Conservation (phyloP, 2,797 vertebrate species). For the Pseudotriccus pelzelni region DNA sequence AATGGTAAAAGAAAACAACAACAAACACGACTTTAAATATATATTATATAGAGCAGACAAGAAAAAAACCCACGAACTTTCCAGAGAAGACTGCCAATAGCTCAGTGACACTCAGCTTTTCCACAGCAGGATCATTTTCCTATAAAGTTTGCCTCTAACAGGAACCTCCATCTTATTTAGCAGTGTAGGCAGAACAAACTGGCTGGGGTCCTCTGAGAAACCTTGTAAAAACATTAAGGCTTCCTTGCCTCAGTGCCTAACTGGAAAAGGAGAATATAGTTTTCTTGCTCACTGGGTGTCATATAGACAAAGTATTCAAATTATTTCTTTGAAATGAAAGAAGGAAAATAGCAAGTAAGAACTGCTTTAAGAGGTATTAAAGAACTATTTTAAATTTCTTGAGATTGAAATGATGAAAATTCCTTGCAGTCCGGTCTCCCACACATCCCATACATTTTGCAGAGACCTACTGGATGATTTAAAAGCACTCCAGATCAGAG, state of each 20-base stretch:
- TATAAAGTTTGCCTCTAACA: background rate
- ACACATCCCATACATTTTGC: background rate
- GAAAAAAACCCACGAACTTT: background rate
- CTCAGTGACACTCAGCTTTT: background rate
- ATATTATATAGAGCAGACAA: background rate
- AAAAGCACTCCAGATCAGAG: background rate
- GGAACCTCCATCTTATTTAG: background rate
- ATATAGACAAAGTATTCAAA: background rate
- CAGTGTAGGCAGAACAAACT: background rate
- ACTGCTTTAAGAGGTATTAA: background rate
- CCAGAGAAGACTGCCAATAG: background rate
- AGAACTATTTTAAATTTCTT: background rate
- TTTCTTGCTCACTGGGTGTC: background rate
- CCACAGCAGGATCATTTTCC: background rate
- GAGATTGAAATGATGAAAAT: background rate
- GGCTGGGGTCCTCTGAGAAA: background rate
- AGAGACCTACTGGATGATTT: background rate
- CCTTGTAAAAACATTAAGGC: background rate
- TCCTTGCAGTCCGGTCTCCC: background rate
- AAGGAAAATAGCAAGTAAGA: background rate
- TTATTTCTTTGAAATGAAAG: background rate
- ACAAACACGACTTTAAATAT: slow-evolving; percentile 1
- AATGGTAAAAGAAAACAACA: slow-evolving; percentile 35
- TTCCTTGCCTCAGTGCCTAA: background rate
- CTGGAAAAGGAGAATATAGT: background rate